Conservation (phyloP, 2,113 vertebrate species). For the Dipodomys spectabilis region DNA sequence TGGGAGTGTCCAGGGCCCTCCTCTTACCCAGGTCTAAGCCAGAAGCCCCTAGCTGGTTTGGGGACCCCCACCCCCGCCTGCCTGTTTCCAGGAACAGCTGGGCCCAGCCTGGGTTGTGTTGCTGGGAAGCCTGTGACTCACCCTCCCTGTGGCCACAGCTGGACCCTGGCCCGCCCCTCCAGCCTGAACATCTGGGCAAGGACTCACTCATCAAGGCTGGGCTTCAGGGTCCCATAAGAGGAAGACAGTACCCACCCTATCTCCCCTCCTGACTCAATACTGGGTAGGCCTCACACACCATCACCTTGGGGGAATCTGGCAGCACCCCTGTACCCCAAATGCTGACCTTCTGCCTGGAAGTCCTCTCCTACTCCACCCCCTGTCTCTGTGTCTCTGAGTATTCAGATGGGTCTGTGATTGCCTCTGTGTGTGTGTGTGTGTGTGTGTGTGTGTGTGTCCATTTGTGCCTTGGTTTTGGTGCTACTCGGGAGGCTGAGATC, state of each 20-base stretch:
- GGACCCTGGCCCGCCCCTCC: constrained; percentile 66
- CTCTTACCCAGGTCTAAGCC: background rate
- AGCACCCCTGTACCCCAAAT: background rate
- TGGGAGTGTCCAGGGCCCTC: background rate
- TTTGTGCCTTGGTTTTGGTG: background rate
- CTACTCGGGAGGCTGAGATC: too few relatives aligned
- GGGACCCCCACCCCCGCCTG: constrained; percentile 65
- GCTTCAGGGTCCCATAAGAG: constrained; percentile 28
- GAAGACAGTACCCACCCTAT: background rate
- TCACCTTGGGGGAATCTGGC: background rate
- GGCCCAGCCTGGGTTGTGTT: constrained; percentile 68
- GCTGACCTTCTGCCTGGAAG: background rate
- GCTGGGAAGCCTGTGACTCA: constrained; percentile 78
- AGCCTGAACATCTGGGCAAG: constrained; percentile 71
- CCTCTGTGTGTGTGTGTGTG: background rate
- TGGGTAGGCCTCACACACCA: background rate
- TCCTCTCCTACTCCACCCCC: background rate
- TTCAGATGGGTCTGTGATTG: background rate
- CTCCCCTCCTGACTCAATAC: background rate
- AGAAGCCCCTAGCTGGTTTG: constrained; percentile 43
- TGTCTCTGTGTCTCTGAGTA: background rate
- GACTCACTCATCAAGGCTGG: constrained; percentile 36
- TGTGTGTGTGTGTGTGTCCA: background rate
- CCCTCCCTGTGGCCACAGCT: constrained; percentile 77
- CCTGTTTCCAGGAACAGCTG: constrained; percentile 78